These are phyloP conservation scores for Lepidotrigona ventralis DNA, from an alignment of 1,140 invertebrate genomes.

Conservation along the genomic window DNA sequence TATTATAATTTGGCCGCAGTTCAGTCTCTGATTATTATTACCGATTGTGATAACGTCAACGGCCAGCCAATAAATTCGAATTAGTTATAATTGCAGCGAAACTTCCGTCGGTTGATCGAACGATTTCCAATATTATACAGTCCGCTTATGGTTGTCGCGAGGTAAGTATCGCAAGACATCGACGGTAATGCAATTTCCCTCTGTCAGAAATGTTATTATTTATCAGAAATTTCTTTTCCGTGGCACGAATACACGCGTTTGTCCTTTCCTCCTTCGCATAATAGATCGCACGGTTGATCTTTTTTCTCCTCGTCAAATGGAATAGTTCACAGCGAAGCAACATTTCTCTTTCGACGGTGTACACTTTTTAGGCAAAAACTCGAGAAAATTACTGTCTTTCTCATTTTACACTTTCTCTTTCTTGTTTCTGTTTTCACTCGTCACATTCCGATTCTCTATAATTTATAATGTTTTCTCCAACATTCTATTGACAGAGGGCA, in stretches of 20 bases:
- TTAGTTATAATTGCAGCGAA: neutral
- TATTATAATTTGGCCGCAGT: neutral
- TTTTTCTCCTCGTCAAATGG: conserved; percentile 48
- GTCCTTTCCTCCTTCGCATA: conserved; percentile 36
- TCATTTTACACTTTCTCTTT: neutral
- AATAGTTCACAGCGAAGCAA: conserved; percentile 32
- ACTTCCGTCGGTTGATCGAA: neutral
- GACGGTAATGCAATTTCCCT: conserved; percentile 43
- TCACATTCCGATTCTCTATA: no score
- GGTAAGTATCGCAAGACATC: conserved; percentile 31
- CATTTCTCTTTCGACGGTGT: conserved; percentile 9
- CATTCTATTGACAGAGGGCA: no score
- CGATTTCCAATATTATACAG: conserved; percentile 2
- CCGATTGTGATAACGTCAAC: neutral
- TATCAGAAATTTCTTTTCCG: conserved; percentile 46
- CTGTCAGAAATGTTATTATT: conserved; percentile 49
- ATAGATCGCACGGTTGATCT: conserved; percentile 48
- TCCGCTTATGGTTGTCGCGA: conserved; percentile 17
- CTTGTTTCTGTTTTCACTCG: no score
- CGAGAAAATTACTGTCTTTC: no score
- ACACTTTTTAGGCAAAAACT: no score
- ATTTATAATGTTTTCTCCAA: no score
- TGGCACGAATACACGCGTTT: conserved; percentile 7
- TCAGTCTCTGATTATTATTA: neutral
- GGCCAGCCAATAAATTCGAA: neutral